phyloP scores from a whole-genome alignment of 2,888 invertebrate species.

The Drosophila kambysellisi region DNA sequence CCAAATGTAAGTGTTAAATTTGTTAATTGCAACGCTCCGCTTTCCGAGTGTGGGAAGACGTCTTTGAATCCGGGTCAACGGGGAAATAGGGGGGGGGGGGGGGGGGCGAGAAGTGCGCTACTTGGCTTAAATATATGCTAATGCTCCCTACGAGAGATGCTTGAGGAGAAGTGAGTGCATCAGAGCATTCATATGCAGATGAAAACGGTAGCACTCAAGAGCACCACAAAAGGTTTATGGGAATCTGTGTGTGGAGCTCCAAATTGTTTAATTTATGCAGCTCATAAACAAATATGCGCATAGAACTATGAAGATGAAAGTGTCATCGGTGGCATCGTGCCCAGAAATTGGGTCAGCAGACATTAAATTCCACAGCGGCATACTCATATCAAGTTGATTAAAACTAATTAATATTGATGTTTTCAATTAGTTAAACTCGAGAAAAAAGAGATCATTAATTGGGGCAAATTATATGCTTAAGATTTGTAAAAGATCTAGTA shows the following conservation, averaged over 20 bases:
- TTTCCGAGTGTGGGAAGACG: conserved; percentile 25
- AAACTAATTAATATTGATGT: conserved; percentile 16
- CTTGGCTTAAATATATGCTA: conserved; percentile 39
- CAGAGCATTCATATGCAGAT: conserved; percentile 52
- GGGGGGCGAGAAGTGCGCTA: conserved; percentile 27
- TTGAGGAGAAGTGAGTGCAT: background rate
- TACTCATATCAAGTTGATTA: conserved; percentile 6
- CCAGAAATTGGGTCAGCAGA: conserved; percentile 43
- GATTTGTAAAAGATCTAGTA: background rate
- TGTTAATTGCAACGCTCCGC: conserved; percentile 65
- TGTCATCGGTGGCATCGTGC: conserved; percentile 25
- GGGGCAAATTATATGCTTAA: conserved; percentile 1
- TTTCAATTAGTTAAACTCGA: conserved; percentile 29
- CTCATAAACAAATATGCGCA: background rate
- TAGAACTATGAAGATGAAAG: conserved; percentile 46
- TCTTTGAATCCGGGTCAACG: conserved; percentile 35
- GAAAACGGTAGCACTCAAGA: conserved; percentile 66
- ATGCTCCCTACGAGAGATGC: conserved; percentile 32
- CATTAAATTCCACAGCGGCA: conserved; percentile 19
- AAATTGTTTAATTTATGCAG: conserved; percentile 55
- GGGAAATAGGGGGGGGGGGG: background rate
- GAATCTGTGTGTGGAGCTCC: conserved; percentile 21
- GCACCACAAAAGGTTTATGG: conserved; percentile 47
- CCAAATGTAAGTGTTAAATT: conserved; percentile 64
- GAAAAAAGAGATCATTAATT: conserved; percentile 16